A percentile compares a stretch with the other conserved stretches of the same genome.
phyloP scores from a whole-genome alignment of 2,113 vertebrate species.

The Mesitornis unicolor region DNA sequence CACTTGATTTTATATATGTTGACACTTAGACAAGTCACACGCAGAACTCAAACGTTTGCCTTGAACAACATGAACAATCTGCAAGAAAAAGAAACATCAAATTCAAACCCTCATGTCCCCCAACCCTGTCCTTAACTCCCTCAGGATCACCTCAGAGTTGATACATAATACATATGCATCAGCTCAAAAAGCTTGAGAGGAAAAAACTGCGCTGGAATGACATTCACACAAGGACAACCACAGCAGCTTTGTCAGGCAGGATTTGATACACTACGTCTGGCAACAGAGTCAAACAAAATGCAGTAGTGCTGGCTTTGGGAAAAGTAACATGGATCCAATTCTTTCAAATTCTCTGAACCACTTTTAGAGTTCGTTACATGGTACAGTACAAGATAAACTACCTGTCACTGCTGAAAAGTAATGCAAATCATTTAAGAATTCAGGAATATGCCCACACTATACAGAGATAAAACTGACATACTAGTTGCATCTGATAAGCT shows the following conservation, averaged over 20 bases:
- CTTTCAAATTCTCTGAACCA: neutral
- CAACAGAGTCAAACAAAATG: slow-evolving; percentile 24
- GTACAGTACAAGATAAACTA: slow-evolving; percentile 1
- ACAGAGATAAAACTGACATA: neutral
- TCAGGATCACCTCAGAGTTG: neutral
- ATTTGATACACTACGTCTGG: slow-evolving; percentile 16
- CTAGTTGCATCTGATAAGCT: neutral
- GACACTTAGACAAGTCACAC: neutral
- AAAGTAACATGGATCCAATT: neutral
- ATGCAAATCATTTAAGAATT: slow-evolving; percentile 2
- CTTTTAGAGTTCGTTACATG: neutral
- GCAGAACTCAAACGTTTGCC: neutral
- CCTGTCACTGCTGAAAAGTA: neutral
- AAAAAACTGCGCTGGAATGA: slow-evolving; percentile 2
- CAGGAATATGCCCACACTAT: neutral
- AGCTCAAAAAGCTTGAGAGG: neutral
- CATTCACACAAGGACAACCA: slow-evolving; percentile 52
- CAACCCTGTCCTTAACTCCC: neutral
- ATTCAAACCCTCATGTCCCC: neutral
- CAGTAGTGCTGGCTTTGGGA: neutral
- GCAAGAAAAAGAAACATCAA: neutral
- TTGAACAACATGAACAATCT: neutral
- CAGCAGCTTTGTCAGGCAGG: slow-evolving; percentile 26
- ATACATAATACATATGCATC: slow-evolving; percentile 49
- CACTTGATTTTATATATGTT: neutral